Evolutionary conservation across 1,140 invertebrate species (phyloP).

Genomic region (Palaemon carinicauda): DNA sequence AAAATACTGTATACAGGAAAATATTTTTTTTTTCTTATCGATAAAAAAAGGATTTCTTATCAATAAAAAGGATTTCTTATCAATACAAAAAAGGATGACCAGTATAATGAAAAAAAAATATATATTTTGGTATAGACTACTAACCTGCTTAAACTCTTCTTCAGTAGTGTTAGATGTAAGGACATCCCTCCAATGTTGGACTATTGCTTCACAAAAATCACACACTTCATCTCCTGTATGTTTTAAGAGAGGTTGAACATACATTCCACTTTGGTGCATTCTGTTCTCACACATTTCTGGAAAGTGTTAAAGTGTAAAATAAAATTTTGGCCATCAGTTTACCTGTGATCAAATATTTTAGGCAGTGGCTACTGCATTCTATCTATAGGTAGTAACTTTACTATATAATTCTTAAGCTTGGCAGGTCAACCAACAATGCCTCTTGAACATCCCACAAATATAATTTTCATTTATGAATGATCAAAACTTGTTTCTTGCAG

Average conservation of each 20-base stretch:
- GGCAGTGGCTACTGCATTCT: no score
- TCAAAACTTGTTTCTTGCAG: no score
- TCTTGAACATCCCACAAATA: background rate
- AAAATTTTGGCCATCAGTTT: no score
- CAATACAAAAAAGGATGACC: no score
- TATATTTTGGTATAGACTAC: slow-evolving; percentile 79
- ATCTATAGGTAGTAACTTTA: no score
- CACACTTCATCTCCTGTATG: slow-evolving; percentile 56
- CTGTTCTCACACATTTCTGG: slow-evolving; percentile 52
- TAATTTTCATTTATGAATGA: no score
- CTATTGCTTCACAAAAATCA: slow-evolving; percentile 60
- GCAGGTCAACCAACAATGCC: background rate
- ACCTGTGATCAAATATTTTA: no score
- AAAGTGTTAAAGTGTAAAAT: background rate
- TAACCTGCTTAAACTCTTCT: slow-evolving; percentile 75
- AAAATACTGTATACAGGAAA: no score
- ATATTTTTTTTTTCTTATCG: no score
- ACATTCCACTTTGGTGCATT: slow-evolving; percentile 25
- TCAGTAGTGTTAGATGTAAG: slow-evolving; percentile 86
- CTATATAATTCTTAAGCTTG: no score
- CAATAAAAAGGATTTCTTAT: no score
- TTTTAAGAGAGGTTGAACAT: background rate
- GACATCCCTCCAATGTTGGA: slow-evolving; percentile 79
- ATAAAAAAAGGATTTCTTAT: no score
- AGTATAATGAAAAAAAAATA: slow-evolving; percentile 72